Conservation (phyloP, 1,140 invertebrate species). For the Drosophila nasuta region DNA sequence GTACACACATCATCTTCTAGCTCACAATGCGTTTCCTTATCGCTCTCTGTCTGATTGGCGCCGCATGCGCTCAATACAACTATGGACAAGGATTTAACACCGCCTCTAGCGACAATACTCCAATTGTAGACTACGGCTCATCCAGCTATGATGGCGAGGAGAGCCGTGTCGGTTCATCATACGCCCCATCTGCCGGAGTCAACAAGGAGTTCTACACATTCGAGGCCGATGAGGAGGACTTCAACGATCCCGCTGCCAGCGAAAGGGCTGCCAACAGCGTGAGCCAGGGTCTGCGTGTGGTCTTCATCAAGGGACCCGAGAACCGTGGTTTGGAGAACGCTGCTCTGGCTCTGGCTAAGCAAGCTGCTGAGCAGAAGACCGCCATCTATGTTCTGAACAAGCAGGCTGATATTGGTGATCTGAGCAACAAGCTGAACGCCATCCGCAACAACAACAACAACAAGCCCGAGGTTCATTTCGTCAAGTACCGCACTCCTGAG, state of each 20-base stretch:
- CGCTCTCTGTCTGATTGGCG: slow-evolving; percentile 71
- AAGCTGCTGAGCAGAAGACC: slow-evolving; percentile 72
- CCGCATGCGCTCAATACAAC: slow-evolving; percentile 76
- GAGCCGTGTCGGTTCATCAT: slow-evolving; percentile 38
- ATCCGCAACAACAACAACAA: slow-evolving; percentile 62
- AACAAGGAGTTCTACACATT: slow-evolving; percentile 79
- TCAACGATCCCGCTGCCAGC: slow-evolving; percentile 58
- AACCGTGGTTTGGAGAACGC: slow-evolving; percentile 76
- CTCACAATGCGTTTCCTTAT: slow-evolving; percentile 70
- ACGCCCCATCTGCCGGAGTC: slow-evolving; percentile 56
- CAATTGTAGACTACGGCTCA: slow-evolving; percentile 40
- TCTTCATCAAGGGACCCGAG: slow-evolving; percentile 83
- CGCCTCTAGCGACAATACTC: slow-evolving; percentile 49
- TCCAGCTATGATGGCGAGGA: slow-evolving; percentile 53
- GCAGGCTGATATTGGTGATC: slow-evolving; percentile 65
- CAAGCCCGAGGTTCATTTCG: slow-evolving; percentile 72
- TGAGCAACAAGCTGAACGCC: slow-evolving; percentile 64
- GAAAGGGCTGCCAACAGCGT: slow-evolving; percentile 59
- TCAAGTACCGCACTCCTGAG: slow-evolving; percentile 67
- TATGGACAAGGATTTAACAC: slow-evolving; percentile 60
- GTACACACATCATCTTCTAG: slow-evolving; percentile 34
- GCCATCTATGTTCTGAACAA: slow-evolving; percentile 78
- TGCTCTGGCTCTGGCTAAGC: slow-evolving; percentile 75
- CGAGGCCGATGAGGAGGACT: slow-evolving; percentile 71
- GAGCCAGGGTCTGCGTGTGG: slow-evolving; percentile 72